Base-by-base conservation (phyloP, 1,140 invertebrate species). In the Aphelenchoides besseyi region DNA sequence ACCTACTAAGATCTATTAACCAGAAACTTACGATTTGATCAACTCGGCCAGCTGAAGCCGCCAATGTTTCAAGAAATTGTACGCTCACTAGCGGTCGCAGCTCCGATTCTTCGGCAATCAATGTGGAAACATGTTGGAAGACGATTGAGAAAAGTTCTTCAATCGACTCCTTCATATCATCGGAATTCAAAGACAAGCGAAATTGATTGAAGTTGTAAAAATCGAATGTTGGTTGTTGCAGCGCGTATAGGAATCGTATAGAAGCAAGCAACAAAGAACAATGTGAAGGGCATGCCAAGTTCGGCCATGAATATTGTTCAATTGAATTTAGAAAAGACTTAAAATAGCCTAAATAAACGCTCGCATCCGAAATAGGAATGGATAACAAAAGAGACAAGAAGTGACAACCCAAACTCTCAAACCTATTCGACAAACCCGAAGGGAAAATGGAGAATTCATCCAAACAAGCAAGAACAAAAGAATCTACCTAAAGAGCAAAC, bases 401-500 rank as follows among this genome's bases (percentile, higher is more conserved):
- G 30, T 66, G 32, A 55, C 12, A 23, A 1, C 9, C 12, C 1
- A 66, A 16, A 0, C 12, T 12, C 16, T 12, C 63, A 53, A 66
- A 36, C 16, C 36, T 37, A 16, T 37, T 33, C 55, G 55, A 28
- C 23, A 8, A 8, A 23, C 32, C 33, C 5, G 30, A 23, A 26
- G 33, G 5, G 18, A 71, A 52, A 0, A 29, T 35, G 8, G 33
- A 28, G 28, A 71, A 72, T 26, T 70, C 71, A 5, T 71, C 28
- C 33, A 73, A 48, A 35, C 30, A 28, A n/a, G 32, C 37, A 23
- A 8, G 16, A 16, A 71, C 30, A 54, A 71, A 71, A 8, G 70
- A 72, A 37, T 71, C 72, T 2, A 71, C 62, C 66, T 1, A 30
- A 68, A 68, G 57, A n/a, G n/a, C n/a, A n/a, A n/a, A n/a, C n/a